phyloP scores from a whole-genome alignment of 2,113 vertebrate genomes.

The Circaetus cinerascens region DNA sequence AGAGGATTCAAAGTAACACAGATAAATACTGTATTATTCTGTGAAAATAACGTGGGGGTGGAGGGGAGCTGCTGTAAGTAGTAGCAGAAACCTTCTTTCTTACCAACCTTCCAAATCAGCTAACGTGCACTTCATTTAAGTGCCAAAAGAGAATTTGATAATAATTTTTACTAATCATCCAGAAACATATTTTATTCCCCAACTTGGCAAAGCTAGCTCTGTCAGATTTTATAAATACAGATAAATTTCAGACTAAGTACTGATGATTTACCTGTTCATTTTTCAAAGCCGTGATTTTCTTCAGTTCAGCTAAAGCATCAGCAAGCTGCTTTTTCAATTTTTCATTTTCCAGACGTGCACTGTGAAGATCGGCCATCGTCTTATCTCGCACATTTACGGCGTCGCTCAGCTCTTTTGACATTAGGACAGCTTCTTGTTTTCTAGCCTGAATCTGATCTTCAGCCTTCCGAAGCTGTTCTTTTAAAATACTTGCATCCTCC shows the following conservation, averaged over 20 bases:
- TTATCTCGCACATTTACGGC: slow-evolving; percentile 89
- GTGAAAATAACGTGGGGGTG: background rate
- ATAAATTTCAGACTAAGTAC: background rate
- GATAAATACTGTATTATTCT: background rate
- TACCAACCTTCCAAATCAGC: background rate
- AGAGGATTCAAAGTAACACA: background rate
- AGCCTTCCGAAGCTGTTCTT: slow-evolving; percentile 91
- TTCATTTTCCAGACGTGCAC: slow-evolving; percentile 84
- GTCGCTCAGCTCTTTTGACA: slow-evolving; percentile 90
- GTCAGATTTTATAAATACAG: background rate
- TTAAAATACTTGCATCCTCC: slow-evolving; percentile 84
- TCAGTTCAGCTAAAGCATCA: slow-evolving; percentile 81
- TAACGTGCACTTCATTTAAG: background rate
- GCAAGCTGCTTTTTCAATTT: slow-evolving; percentile 78
- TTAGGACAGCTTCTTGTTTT: slow-evolving; percentile 85
- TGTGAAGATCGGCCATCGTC: slow-evolving; percentile 93
- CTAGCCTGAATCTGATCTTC: slow-evolving; percentile 93
- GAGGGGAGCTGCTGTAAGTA: background rate
- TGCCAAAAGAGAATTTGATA: background rate
- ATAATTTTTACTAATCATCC: background rate
- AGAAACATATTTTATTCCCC: background rate
- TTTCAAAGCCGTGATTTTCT: slow-evolving; percentile 72
- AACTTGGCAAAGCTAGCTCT: background rate
- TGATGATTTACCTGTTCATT: slow-evolving; percentile 78
- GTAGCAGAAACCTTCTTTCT: background rate